Evolutionary conservation across 2,888 invertebrate species (phyloP).

Genomic region (Uropetala carovei): DNA sequence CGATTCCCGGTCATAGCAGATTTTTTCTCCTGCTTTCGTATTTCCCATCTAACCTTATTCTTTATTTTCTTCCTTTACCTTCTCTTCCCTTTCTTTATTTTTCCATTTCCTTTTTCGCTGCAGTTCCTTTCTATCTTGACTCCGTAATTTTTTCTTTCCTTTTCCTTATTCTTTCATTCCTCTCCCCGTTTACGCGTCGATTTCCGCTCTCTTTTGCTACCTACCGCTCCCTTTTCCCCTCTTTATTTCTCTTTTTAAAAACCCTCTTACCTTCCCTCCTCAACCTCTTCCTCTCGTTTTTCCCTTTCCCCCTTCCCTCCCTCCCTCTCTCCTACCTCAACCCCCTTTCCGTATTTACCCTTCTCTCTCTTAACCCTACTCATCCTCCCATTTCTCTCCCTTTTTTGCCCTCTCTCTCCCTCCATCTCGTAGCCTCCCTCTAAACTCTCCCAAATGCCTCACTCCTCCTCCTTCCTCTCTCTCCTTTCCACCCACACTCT

Average conservation of each 20-base stretch:
- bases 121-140: background rate
- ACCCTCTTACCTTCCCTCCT: background rate
- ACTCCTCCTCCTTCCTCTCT: background rate
- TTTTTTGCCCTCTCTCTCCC: too few species aligned
- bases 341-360: background rate
- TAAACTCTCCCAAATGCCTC: background rate
- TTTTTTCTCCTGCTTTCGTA: too few species aligned
- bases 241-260: too few species aligned
- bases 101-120: slow-evolving; percentile 10
- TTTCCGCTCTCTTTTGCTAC: background rate
- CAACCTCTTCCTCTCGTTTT: background rate
- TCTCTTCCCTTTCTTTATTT: background rate
- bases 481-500: slow-evolving; percentile 40
- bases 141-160: background rate
- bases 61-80: background rate
- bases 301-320: background rate
- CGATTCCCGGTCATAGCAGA: too few species aligned
- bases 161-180: background rate
- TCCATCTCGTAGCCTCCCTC: background rate
- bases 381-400: background rate
- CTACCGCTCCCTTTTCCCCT: too few species aligned
- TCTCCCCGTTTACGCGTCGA: background rate
- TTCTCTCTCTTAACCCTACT: background rate
- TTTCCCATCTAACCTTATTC: too few species aligned
- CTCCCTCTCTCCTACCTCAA: background rate